phyloP scores from a whole-genome alignment of 2,888 invertebrate genomes.

The Petrolisthes manimaculis region DNA sequence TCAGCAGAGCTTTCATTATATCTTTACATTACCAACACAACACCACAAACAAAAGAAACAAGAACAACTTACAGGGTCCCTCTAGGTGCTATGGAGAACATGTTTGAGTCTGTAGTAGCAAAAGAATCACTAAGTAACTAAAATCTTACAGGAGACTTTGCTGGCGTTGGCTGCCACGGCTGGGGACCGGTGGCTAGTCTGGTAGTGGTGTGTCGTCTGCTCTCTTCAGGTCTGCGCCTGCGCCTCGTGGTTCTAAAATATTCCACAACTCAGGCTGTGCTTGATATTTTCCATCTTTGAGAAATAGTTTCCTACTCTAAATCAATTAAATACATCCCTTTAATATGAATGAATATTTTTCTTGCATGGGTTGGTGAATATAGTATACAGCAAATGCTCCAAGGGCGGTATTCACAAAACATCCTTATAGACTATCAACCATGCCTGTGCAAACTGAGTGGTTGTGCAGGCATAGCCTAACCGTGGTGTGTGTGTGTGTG shows the following conservation, averaged over 20 bases:
- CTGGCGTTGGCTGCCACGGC: neutral
- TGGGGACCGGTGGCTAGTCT: neutral
- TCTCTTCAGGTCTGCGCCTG: neutral
- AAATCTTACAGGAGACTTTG: neutral
- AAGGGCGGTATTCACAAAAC: too few species aligned
- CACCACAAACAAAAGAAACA: neutral
- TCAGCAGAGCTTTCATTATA: too few species aligned
- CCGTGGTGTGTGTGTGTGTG: too few species aligned
- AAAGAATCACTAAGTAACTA: neutral
- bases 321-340: too few species aligned
- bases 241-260: neutral
- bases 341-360: too few species aligned
- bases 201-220: neutral
- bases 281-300: neutral
- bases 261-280: neutral
- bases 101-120: neutral
- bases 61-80: neutral
- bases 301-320: too few species aligned
- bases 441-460: too few species aligned
- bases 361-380: too few species aligned
- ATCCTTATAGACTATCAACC: too few species aligned
- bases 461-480: too few species aligned
- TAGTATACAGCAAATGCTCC: too few species aligned
- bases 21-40: neutral
- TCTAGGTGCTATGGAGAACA: conserved; percentile 8